Conservation (phyloP, 2,888 invertebrate species). For the Drosophila paranaensis region DNA sequence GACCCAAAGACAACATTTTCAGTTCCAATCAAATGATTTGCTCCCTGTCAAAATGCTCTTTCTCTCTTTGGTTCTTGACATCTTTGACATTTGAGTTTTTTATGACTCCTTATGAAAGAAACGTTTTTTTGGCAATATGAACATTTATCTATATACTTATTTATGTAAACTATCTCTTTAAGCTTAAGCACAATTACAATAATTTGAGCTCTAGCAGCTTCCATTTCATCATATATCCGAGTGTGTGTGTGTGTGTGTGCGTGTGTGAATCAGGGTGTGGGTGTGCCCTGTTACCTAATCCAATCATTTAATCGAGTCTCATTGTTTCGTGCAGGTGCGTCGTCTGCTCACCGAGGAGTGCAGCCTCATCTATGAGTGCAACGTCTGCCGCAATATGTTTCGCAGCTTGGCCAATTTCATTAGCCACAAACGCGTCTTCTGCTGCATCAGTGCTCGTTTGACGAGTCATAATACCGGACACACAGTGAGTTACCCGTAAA, state of each 20-base stretch:
- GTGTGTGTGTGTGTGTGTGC: conserved; percentile 44
- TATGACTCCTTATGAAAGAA: neutral
- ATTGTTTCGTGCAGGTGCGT: conserved; percentile 87
- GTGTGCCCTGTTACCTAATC: conserved; percentile 7
- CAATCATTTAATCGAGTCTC: neutral
- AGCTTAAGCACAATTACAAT: neutral
- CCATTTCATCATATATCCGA: neutral
- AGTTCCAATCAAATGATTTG: neutral
- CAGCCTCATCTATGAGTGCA: conserved; percentile 95
- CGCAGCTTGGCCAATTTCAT: conserved; percentile 95
- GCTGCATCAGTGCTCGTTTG: conserved; percentile 85
- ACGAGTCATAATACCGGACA: conserved; percentile 53
- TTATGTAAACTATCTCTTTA: neutral
- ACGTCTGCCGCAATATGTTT: conserved; percentile 93
- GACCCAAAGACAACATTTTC: neutral
- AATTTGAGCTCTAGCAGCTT: neutral
- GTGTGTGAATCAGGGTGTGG: neutral
- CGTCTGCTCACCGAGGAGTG: conserved; percentile 92
- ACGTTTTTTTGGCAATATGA: neutral
- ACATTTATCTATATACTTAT: neutral
- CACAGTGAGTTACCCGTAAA: conserved; percentile 75
- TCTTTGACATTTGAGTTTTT: neutral
- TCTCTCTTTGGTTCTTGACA: neutral
- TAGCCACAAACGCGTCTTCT: conserved; percentile 94
- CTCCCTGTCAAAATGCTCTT: neutral